Evolutionary conservation across 2,113 vertebrate species (phyloP), one percentile per base, ranked within the genome.

Genomic region (Neotoma lepida): DNA sequence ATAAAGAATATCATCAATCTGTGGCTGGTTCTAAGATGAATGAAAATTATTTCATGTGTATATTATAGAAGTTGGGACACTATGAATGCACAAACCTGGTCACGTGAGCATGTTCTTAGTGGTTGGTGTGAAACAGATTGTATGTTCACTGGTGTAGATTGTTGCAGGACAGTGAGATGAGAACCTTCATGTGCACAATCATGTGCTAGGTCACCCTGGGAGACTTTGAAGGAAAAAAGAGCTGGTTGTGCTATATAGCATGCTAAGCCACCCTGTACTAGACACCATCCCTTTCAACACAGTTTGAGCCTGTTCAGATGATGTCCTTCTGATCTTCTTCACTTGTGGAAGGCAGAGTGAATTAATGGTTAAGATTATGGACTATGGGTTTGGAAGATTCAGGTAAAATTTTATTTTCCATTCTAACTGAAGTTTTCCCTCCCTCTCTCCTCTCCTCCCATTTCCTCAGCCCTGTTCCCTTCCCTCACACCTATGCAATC

Each of bases 301-400:
- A n/a, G 22, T 68, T 74, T 78, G 86, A 97, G 77, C 46, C 44
- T 81, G 90, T 90, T 96, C 95, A 93, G 81, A 95, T 68, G 64
- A 92, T 86, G 81, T 94, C 92, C 86, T 94, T 73, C 88, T 96
- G 90, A 95, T 97, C 93, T 94, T 88, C 93, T 28, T 96, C 51
- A 96, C 93, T 86, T 96, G 92, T 95, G 90, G 88, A 86, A 95
- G 51, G 58, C 76, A 95, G 51, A 93, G 35, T 76, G 86, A 91
- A 39, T 88, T 93, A 66, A 70, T 94, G 44, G 81, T 54, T 97
- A 86, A 93, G 58, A 94, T 68, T 86, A 88, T 28, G 80, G 76
- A 82, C 77, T 90, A 51, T 78, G 28, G 51, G 81, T 30, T 93
- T 90, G 44, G 56, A 85, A 91, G 54, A 26, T 63, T 58, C 77